Conservation (phyloP, 2,888 invertebrate species). For the Drosophila affinis region DNA sequence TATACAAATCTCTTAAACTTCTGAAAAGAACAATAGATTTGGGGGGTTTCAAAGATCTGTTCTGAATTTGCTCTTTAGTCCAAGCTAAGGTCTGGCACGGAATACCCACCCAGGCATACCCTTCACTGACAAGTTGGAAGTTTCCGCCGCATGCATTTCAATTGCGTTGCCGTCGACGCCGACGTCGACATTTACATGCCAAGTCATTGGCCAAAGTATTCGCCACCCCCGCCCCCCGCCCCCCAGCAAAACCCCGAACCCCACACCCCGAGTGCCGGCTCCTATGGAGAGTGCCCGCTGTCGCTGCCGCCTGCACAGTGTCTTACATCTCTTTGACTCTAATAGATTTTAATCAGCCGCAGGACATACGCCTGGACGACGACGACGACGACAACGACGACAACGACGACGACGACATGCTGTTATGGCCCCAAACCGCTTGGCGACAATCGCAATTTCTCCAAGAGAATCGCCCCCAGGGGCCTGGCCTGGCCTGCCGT, state of each 20-base stretch:
- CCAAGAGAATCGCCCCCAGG: conserved; percentile 49
- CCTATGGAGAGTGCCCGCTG: conserved; percentile 8
- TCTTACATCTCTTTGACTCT: conserved; percentile 76
- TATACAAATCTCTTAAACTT: no score
- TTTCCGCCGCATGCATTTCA: conserved; percentile 73
- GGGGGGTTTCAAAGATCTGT: no score
- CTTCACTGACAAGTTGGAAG: conserved; percentile 55
- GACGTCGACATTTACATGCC: conserved; percentile 71
- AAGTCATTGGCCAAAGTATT: conserved; percentile 60
- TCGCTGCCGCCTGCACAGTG: conserved; percentile 40
- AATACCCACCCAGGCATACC: conserved; percentile 27
- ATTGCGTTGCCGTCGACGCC: conserved; percentile 55
- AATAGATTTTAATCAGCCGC: conserved; percentile 82
- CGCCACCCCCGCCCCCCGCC: conserved; percentile 6
- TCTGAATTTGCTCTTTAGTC: not conserved
- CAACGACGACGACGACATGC: conserved; percentile 61
- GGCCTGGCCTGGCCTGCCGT: conserved; percentile 49
- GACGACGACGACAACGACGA: conserved; percentile 53
- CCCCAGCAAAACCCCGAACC: not conserved
- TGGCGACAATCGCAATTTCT: conserved; percentile 56
- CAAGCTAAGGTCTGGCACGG: conserved; percentile 18
- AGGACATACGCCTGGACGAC: conserved; percentile 68
- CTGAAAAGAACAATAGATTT: no score
- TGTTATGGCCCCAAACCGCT: conserved; percentile 52
- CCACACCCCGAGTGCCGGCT: not conserved